phyloP scores from a whole-genome alignment of 2,888 invertebrate species.

The Melinopterus prodromus region DNA sequence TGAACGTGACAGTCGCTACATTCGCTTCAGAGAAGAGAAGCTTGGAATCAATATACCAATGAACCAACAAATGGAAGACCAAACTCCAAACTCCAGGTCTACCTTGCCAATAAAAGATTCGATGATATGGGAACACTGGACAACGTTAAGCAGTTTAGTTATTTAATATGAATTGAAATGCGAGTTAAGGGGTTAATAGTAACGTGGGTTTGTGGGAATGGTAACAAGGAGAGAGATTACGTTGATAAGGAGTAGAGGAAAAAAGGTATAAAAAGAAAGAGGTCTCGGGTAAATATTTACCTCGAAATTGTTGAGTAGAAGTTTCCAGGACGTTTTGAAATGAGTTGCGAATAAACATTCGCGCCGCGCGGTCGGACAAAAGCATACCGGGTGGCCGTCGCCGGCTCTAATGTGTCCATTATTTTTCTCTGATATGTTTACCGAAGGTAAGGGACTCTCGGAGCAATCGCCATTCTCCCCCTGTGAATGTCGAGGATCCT shows the following conservation, averaged over 20 bases:
- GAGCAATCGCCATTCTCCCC: slow-evolving; percentile 41
- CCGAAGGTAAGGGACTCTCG: slow-evolving; percentile 38
- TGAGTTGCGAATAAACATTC: slow-evolving; percentile 4
- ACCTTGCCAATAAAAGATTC: too few species aligned
- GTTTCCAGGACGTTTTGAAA: not conserved
- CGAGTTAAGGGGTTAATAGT: not conserved
- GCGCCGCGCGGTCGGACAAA: not conserved
- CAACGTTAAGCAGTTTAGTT: too few species aligned
- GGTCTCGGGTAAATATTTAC: not conserved
- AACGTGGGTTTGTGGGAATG: not conserved
- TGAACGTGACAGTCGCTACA: too few species aligned
- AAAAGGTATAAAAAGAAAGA: not conserved
- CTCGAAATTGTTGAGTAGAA: not conserved
- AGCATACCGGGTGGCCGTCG: not conserved
- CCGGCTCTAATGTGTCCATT: slow-evolving; percentile 32
- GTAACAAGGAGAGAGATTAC: not conserved
- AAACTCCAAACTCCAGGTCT: too few species aligned
- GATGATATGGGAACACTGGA: too few species aligned
- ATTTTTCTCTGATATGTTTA: slow-evolving; percentile 43
- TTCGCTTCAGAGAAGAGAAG: too few species aligned
- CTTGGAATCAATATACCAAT: too few species aligned
- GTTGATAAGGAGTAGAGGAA: not conserved
- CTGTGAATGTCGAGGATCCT: slow-evolving; percentile 42
- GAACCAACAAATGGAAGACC: too few species aligned
- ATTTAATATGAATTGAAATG: not conserved